phyloP scores from a whole-genome alignment of 2,888 invertebrate genomes.

The Cinara cedri region DNA sequence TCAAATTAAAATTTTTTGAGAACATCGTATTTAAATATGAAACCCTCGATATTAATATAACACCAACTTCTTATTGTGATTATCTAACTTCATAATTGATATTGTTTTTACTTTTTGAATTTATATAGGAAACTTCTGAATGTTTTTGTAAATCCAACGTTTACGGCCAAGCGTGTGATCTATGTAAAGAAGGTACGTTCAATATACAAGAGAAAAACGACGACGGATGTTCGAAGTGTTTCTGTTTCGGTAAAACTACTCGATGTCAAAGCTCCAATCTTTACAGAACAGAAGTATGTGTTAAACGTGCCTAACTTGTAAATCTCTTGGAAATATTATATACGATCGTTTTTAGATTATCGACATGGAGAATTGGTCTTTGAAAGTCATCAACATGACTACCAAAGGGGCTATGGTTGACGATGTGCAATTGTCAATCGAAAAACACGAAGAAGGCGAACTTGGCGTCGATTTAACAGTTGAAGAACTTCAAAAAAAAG shows the following conservation, averaged over 20 bases:
- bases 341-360: slow-evolving; percentile 64
- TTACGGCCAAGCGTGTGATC: slow-evolving; percentile 78
- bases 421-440: slow-evolving; percentile 43
- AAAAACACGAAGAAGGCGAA: slow-evolving; percentile 52
- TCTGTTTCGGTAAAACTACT: slow-evolving; percentile 93
- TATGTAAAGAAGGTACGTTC: slow-evolving; percentile 88
- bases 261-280: slow-evolving; percentile 77
- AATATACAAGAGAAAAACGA: slow-evolving; percentile 83
- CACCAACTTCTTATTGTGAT: no score
- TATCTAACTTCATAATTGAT: background rate
- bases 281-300: slow-evolving; percentile 55
- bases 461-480: slow-evolving; percentile 65
- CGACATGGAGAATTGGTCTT: slow-evolving; percentile 73
- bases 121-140: slow-evolving; percentile 62
- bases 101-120: background rate
- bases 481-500: slow-evolving; percentile 64
- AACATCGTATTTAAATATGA: no score
- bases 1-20: no score
- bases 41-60: no score
- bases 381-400: slow-evolving; percentile 67
- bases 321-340: slow-evolving; percentile 4
- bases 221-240: slow-evolving; percentile 93
- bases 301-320: background rate
- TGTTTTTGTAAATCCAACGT: slow-evolving; percentile 65
- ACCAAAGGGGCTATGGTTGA: slow-evolving; percentile 63